These are phyloP conservation scores for Chloroclysta siterata DNA, from an alignment of 2,888 invertebrate genomes.

Conservation along the genomic window DNA sequence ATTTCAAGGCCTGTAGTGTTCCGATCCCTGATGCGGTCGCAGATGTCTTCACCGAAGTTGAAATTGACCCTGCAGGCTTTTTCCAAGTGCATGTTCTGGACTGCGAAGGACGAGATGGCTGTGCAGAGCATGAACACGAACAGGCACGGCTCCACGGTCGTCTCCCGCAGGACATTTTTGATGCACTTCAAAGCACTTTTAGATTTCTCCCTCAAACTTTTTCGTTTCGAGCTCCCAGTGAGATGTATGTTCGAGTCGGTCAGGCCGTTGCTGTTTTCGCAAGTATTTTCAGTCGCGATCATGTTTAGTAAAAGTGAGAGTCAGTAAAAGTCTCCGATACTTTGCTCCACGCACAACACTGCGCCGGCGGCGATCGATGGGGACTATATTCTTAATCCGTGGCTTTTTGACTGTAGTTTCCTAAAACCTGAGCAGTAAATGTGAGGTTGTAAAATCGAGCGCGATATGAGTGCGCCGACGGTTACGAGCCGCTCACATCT, in stretches of 20 bases:
- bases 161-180: constrained; percentile 66
- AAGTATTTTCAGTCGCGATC: constrained; percentile 65
- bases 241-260: constrained; percentile 71
- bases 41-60: constrained; percentile 78
- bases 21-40: constrained; percentile 75
- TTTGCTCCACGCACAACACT: constrained; percentile 62
- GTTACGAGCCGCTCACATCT: constrained; percentile 73
- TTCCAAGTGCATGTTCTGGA: constrained; percentile 85
- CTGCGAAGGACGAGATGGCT: constrained; percentile 86
- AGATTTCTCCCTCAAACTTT: constrained; percentile 66
- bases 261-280: constrained; percentile 58
- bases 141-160: constrained; percentile 88
- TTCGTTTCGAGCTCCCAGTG: constrained; percentile 56
- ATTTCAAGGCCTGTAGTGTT: constrained; percentile 74
- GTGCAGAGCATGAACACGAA: constrained; percentile 87
- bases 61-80: constrained; percentile 85
- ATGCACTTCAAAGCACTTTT: constrained; percentile 69
- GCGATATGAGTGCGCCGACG: constrained; percentile 69
- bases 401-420: constrained; percentile 70
- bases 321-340: constrained; percentile 64
- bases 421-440: constrained; percentile 78
- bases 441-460: constrained; percentile 72
- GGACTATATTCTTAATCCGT: constrained; percentile 70
- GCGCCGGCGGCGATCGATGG: constrained; percentile 57
- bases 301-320: constrained; percentile 69